These are phyloP conservation scores for Amazonetta brasiliensis DNA, from an alignment of 2,797 vertebrate species.

Conservation along the genomic window DNA sequence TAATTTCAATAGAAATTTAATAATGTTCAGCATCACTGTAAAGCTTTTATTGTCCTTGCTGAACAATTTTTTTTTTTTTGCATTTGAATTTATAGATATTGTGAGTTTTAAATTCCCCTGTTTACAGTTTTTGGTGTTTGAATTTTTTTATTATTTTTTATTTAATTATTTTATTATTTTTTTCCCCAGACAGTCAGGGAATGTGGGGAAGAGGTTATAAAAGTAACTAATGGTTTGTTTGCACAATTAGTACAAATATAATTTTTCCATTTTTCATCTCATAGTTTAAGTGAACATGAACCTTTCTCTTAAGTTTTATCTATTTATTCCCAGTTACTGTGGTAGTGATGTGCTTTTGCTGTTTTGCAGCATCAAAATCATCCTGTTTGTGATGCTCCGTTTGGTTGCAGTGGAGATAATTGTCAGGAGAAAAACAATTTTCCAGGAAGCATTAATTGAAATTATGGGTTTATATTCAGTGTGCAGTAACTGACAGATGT, in stretches of 20 bases:
- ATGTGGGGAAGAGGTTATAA: background rate
- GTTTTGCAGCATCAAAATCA: background rate
- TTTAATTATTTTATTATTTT: background rate
- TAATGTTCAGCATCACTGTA: background rate
- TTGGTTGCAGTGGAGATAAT: conserved; percentile 47
- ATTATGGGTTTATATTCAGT: background rate
- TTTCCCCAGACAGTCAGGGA: background rate
- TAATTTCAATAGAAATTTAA: background rate
- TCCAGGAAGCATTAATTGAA: conserved; percentile 38
- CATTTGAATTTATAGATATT: no score
- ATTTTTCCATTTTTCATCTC: background rate
- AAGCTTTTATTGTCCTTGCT: background rate
- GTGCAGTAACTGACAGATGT: conserved; percentile 24
- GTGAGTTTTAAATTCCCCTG: background rate
- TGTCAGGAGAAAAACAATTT: conserved; percentile 49
- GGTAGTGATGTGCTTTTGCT: background rate
- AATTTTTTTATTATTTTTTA: background rate
- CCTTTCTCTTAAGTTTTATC: background rate
- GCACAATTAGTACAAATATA: background rate
- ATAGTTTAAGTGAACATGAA: background rate
- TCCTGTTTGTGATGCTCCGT: conserved; percentile 29
- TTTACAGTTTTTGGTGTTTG: background rate
- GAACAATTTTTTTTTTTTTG: background rate
- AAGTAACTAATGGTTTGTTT: background rate
- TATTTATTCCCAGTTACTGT: background rate